These are phyloP conservation scores for Hylaeus volcanicus DNA, from an alignment of 1,140 invertebrate genomes.

Conservation along the genomic window DNA sequence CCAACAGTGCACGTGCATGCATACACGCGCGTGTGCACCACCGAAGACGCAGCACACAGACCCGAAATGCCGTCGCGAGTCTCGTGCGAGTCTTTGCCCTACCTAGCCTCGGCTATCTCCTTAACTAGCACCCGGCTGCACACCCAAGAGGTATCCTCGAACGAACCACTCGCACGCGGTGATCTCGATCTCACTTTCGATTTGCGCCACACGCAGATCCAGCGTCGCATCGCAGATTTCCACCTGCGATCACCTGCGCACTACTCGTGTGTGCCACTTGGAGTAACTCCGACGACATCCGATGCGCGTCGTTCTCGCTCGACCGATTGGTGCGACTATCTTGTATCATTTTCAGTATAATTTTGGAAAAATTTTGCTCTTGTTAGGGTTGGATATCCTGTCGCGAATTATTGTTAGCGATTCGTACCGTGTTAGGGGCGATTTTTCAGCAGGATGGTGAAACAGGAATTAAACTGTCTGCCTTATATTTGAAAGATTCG, in stretches of 20 bases:
- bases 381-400: too few relatives aligned
- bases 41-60: neutral
- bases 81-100: slow-evolving; percentile 3
- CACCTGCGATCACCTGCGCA: slow-evolving; percentile 18
- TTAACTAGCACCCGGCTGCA: slow-evolving; percentile 25
- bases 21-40: slow-evolving; percentile 6
- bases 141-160: too few relatives aligned
- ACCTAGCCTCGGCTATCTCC: slow-evolving; percentile 38
- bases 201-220: slow-evolving; percentile 18
- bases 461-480: too few relatives aligned
- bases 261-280: slow-evolving; percentile 37
- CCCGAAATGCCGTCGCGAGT: slow-evolving; percentile 29
- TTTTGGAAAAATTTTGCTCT: too few relatives aligned
- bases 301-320: neutral
- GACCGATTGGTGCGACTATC: too few relatives aligned
- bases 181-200: slow-evolving; percentile 63
- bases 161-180: neutral
- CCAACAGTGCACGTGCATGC: slow-evolving; percentile 41
- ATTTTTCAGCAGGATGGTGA: too few relatives aligned
- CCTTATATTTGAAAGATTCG: too few relatives aligned
- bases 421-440: too few relatives aligned
- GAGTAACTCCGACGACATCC: neutral
- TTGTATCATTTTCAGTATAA: too few relatives aligned
- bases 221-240: slow-evolving; percentile 8
- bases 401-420: too few relatives aligned